A percentile compares a stretch with the other conserved stretches of the same genome.
These are phyloP conservation scores for Orthosia gracilis DNA, from an alignment of 2,888 invertebrate species.

Conservation along the genomic window DNA sequence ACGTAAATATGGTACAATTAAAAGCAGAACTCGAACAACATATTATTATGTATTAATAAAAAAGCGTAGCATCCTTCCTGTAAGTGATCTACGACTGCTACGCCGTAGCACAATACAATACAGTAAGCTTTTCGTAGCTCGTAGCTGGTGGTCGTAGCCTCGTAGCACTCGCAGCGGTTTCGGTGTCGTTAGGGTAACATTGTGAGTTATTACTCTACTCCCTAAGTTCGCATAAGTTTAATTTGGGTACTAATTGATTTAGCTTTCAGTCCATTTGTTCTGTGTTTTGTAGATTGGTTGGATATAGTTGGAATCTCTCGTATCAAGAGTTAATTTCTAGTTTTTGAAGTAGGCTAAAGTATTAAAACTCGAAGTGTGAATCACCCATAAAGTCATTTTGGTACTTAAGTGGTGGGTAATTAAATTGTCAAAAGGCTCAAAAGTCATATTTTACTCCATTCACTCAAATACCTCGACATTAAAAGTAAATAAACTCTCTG, in stretches of 20 bases:
- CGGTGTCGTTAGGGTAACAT: slow-evolving; percentile 25
- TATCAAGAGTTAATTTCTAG: neutral
- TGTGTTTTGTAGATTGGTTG: neutral
- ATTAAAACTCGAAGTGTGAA: slow-evolving; percentile 1
- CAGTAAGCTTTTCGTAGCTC: slow-evolving; percentile 28
- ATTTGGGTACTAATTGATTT: slow-evolving; percentile 34
- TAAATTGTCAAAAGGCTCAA: neutral
- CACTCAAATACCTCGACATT: slow-evolving; percentile 42
- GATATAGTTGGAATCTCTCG: neutral
- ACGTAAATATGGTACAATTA: no score
- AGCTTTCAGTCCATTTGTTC: neutral
- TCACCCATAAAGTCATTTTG: neutral
- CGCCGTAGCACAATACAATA: slow-evolving; percentile 52
- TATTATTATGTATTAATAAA: neutral
- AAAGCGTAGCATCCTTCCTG: slow-evolving; percentile 14
- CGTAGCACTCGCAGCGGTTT: slow-evolving; percentile 31
- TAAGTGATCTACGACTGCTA: slow-evolving; percentile 40
- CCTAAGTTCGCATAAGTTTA: slow-evolving; percentile 8
- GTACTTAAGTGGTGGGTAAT: neutral
- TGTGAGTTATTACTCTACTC: slow-evolving; percentile 34
- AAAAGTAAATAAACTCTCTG: slow-evolving; percentile 55
- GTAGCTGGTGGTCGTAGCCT: slow-evolving; percentile 24
- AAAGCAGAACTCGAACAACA: neutral
- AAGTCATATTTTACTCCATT: slow-evolving; percentile 13
- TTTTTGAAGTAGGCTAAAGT: neutral